These are phyloP conservation scores for Synanthedon myopaeformis DNA, from an alignment of 2,888 invertebrate genomes.

Conservation along the genomic window DNA sequence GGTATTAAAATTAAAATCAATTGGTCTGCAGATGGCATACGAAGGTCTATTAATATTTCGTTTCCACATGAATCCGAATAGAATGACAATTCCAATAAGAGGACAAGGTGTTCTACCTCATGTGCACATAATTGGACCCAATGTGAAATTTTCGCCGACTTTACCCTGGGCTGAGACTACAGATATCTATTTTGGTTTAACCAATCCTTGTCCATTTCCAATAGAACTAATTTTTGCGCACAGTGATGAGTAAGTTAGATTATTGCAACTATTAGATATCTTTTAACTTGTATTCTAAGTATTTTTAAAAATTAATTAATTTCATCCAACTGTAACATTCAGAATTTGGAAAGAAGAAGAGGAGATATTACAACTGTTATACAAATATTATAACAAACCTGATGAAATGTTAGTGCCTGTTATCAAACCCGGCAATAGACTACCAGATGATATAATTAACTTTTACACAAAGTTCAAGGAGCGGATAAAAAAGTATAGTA, in stretches of 20 bases:
- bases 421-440: conserved; percentile 35
- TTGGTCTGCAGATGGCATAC: conserved; percentile 38
- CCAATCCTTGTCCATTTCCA: conserved; percentile 74
- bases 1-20: neutral
- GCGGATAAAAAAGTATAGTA: conserved; percentile 31
- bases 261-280: neutral
- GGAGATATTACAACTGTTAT: conserved; percentile 40
- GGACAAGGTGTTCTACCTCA: conserved; percentile 68
- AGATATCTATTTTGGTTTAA: conserved; percentile 70
- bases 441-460: conserved; percentile 34
- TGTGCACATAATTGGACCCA: conserved; percentile 58
- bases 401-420: conserved; percentile 54
- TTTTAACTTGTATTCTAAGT: neutral
- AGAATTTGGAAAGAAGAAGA: conserved; percentile 58
- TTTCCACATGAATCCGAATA: conserved; percentile 64
- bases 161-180: conserved; percentile 72
- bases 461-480: conserved; percentile 37
- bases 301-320: neutral
- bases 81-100: conserved; percentile 49
- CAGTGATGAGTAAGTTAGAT: conserved; percentile 70
- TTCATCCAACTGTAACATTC: neutral
- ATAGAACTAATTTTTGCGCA: conserved; percentile 78
- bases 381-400: conserved; percentile 53
- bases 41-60: conserved; percentile 50
- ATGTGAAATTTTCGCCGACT: conserved; percentile 71